A percentile compares a stretch with the other conserved stretches of the same genome.
phyloP scores from a whole-genome alignment of 2,113 vertebrate genomes.

The Nyctereutes procyonoides region DNA sequence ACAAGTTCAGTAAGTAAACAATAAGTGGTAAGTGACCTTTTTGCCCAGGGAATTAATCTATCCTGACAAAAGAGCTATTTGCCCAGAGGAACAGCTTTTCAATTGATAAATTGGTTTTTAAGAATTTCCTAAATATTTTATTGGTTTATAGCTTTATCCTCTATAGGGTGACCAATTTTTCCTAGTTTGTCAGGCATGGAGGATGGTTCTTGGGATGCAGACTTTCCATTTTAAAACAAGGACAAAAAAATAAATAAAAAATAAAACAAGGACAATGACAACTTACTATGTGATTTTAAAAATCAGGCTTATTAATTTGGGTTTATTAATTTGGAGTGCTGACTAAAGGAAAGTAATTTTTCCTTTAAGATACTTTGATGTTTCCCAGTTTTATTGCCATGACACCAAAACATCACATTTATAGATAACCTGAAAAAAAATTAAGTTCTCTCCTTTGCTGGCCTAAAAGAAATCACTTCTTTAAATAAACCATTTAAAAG shows the following conservation, averaged over 20 bases:
- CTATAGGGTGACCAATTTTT: background rate
- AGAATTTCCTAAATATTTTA: slow-evolving; percentile 22
- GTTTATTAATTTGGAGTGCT: slow-evolving; percentile 33
- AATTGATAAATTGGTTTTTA: slow-evolving; percentile 13
- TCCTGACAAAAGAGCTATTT: slow-evolving; percentile 30
- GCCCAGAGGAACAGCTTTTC: background rate
- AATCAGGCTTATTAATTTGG: slow-evolving; percentile 42
- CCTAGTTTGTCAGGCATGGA: background rate
- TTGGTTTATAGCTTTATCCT: slow-evolving; percentile 31
- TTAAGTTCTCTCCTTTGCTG: background rate
- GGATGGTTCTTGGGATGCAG: background rate
- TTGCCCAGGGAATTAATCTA: background rate
- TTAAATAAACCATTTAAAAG: background rate
- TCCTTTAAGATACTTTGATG: background rate
- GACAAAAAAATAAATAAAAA: no score
- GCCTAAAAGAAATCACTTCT: slow-evolving; percentile 38
- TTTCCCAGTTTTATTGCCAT: slow-evolving; percentile 24
- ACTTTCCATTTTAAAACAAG: slow-evolving; percentile 30
- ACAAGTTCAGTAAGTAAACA: background rate
- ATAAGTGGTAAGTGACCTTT: background rate
- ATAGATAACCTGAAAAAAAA: background rate
- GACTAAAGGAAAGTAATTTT: slow-evolving; percentile 49
- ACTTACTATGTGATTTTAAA: background rate
- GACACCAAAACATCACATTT: slow-evolving; percentile 20
- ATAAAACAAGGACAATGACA: background rate